Evolutionary conservation across 2,797 vertebrate genomes (phyloP).

Genomic region (Xenopus petersii): DNA sequence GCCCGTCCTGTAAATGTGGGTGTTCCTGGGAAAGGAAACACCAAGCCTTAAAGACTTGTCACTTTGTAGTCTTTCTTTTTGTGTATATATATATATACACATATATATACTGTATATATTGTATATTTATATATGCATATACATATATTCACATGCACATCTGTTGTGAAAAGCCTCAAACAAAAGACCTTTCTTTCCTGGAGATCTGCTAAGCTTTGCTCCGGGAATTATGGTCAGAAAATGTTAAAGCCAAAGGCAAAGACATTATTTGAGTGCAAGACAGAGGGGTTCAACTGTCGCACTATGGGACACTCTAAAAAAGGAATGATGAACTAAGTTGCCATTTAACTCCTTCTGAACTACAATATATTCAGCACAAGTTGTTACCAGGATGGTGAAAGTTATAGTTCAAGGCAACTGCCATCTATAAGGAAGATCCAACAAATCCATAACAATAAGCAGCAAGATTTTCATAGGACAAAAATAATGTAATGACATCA

Average conservation of each 20-base stretch:
- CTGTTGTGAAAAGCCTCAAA: slow-evolving; percentile 37
- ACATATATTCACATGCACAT: slow-evolving; percentile 18
- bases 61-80: slow-evolving; percentile 4
- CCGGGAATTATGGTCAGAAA: slow-evolving; percentile 15
- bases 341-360: too few species aligned
- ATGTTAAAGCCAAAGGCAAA: slow-evolving; percentile 34
- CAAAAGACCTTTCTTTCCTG: slow-evolving; percentile 26
- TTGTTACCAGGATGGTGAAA: too few species aligned
- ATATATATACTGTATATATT: slow-evolving; percentile 24
- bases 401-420: too few species aligned
- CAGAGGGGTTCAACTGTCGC: too few species aligned
- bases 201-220: slow-evolving; percentile 29
- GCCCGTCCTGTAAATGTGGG: neutral
- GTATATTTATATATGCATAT: slow-evolving; percentile 18
- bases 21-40: neutral
- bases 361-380: too few species aligned
- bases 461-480: too few species aligned
- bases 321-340: too few species aligned
- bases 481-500: too few species aligned
- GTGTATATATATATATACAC: slow-evolving; percentile 2
- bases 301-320: too few species aligned
- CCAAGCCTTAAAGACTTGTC: slow-evolving; percentile 14
- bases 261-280: neutral
- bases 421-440: too few species aligned
- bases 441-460: too few species aligned